Evolutionary conservation across 2,797 vertebrate species (phyloP).

Genomic region (Lateolabrax maculatus): DNA sequence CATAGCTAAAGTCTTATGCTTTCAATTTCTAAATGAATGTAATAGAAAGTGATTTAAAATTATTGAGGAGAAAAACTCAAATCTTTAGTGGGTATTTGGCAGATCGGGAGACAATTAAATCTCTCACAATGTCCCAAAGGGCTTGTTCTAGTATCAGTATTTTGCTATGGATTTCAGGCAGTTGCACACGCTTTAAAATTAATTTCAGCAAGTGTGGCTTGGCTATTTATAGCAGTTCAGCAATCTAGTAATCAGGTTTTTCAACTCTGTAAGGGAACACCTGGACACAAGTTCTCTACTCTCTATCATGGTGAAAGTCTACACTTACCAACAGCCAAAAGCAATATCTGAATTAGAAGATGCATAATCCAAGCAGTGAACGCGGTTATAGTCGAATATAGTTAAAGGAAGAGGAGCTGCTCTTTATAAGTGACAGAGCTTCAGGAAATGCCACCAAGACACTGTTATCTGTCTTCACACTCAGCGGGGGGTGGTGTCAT

Average conservation of each 20-base stretch:
- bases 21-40: background rate
- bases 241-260: background rate
- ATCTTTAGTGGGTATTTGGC: background rate
- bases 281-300: background rate
- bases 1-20: background rate
- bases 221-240: background rate
- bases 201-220: background rate
- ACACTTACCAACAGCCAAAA: constrained; percentile 43
- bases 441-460: constrained; percentile 45
- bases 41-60: background rate
- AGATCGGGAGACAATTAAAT: background rate
- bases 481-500: background rate
- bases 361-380: constrained; percentile 15
- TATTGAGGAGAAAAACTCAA: background rate
- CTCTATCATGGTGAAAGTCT: background rate
- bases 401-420: constrained; percentile 8
- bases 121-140: background rate
- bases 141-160: background rate
- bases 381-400: background rate
- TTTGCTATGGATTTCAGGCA: background rate
- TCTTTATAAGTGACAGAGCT: background rate
- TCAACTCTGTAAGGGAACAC: background rate
- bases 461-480: background rate
- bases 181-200: background rate
- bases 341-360: background rate